These are phyloP conservation scores for Leucosticte australis DNA, from an alignment of 2,113 vertebrate species.

Conservation along the genomic window DNA sequence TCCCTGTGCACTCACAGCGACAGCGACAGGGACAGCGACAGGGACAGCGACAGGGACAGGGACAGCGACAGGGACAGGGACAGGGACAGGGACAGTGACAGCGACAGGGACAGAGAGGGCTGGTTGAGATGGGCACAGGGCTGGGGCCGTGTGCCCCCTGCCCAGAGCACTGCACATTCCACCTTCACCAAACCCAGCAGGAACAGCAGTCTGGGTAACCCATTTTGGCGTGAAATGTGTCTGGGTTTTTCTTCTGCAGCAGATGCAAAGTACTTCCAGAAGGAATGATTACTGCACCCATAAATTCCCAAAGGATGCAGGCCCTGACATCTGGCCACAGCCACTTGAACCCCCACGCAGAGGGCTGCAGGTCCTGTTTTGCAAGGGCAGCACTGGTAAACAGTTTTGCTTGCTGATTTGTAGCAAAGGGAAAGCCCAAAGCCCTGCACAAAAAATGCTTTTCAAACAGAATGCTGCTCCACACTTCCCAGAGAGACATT, in stretches of 20 bases:
- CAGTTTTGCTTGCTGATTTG: not conserved
- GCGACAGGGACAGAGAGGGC: not conserved
- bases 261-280: not conserved
- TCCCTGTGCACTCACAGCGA: fast-evolving
- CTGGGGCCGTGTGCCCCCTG: not conserved
- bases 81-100: too few relatives aligned
- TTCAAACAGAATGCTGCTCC: not conserved
- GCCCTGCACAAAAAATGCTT: conserved; percentile 6
- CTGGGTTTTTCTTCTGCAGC: not conserved
- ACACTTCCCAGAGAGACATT: not conserved
- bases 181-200: fast-evolving
- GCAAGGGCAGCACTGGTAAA: not conserved
- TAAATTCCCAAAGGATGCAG: not conserved
- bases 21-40: not conserved
- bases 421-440: conserved; percentile 1
- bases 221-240: fast-evolving
- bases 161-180: not conserved
- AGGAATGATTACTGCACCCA: not conserved
- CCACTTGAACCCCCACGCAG: fast-evolving
- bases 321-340: not conserved
- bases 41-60: too few relatives aligned
- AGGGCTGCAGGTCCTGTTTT: not conserved
- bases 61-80: too few relatives aligned
- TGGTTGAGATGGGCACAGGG: fast-evolving
- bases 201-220: not conserved